Conservation (phyloP, 2,888 invertebrate genomes). For the Bellardia bayeri region DNA sequence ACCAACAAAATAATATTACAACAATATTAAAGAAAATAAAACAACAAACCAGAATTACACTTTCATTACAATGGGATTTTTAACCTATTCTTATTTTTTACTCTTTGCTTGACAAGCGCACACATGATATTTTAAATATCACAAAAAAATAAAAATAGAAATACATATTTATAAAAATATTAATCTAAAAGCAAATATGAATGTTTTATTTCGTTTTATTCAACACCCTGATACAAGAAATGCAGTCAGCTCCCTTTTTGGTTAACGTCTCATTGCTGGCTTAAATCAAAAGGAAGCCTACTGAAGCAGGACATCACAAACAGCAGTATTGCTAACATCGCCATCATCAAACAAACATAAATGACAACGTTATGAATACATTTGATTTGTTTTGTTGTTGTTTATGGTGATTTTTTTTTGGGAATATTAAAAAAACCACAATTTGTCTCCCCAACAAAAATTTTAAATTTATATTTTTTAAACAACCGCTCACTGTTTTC, state of each 20-base stretch:
- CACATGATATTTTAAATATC: not conserved
- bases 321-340: slow-evolving; percentile 38
- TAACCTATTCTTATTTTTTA: not conserved
- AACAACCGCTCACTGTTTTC: not conserved
- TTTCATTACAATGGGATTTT: slow-evolving; percentile 60
- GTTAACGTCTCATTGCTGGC: slow-evolving; percentile 66
- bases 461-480: not conserved
- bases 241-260: slow-evolving; percentile 8
- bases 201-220: slow-evolving; percentile 20
- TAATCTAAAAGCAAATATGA: slow-evolving; percentile 64
- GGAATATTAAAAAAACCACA: slow-evolving; percentile 72
- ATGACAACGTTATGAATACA: slow-evolving; percentile 65
- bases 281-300: slow-evolving; percentile 66
- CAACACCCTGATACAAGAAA: slow-evolving; percentile 29
- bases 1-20: slow-evolving; percentile 38
- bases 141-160: slow-evolving; percentile 32
- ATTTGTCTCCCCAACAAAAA: slow-evolving; percentile 55
- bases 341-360: slow-evolving; percentile 68
- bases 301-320: slow-evolving; percentile 62
- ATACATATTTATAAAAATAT: slow-evolving; percentile 25
- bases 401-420: slow-evolving; percentile 20
- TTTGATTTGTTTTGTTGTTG: slow-evolving; percentile 67
- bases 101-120: not conserved
- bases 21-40: slow-evolving; percentile 20
- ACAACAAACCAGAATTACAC: slow-evolving; percentile 51